phyloP scores from a whole-genome alignment of 2,888 invertebrate genomes.

The Leucozona laternaria region DNA sequence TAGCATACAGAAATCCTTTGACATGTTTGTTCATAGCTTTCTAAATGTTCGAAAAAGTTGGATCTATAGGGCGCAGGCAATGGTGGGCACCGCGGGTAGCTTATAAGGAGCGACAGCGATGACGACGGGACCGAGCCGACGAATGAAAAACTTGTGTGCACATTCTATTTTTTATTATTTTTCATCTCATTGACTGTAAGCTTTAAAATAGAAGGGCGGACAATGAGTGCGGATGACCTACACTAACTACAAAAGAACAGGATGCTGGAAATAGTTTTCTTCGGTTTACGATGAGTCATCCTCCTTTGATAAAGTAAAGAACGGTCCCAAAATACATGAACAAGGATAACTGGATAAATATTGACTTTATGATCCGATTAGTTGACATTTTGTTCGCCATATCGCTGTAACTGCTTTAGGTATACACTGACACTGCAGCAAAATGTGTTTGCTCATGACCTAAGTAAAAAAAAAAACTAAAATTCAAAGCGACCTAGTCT shows the following conservation, averaged over 20 bases:
- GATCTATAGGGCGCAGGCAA: conserved; percentile 1
- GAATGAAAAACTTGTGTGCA: conserved; percentile 23
- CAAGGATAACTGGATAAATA: conserved; percentile 63
- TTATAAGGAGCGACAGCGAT: not conserved
- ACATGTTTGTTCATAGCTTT: conserved; percentile 38
- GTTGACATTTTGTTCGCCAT: conserved; percentile 55
- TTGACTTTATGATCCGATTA: conserved; percentile 73
- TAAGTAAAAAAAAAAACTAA: conserved; percentile 27
- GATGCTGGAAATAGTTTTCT: not conserved
- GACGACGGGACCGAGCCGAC: not conserved
- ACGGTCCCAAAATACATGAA: conserved; percentile 19
- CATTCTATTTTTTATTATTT: conserved; percentile 13
- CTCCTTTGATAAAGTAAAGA: conserved; percentile 32
- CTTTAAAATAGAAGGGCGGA: conserved; percentile 18
- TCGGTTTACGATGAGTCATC: conserved; percentile 8
- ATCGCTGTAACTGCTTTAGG: conserved; percentile 26
- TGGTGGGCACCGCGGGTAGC: not conserved
- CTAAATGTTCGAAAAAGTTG: conserved; percentile 27
- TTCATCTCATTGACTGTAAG: not conserved
- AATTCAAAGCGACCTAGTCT: conserved; percentile 30
- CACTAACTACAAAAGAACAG: not conserved
- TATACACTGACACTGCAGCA: conserved; percentile 58
- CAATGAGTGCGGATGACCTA: not conserved
- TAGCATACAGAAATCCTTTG: not conserved
- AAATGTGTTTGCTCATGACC: conserved; percentile 65